Conservation (phyloP, 2,113 vertebrate genomes). For the Tinamus guttatus region DNA sequence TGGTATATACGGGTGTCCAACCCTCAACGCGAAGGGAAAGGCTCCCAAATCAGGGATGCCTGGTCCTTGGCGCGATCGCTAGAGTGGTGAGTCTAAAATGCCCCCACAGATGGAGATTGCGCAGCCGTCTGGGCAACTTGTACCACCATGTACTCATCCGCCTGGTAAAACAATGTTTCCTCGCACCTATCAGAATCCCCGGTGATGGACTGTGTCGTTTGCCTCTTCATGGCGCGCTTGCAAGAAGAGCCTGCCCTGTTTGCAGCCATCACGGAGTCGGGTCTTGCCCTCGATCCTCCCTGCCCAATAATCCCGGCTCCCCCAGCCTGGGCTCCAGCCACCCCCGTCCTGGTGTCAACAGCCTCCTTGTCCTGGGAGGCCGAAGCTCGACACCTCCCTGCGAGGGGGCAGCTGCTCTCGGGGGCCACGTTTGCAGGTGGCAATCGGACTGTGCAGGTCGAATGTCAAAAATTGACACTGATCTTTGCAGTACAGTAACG, state of each 20-base stretch:
- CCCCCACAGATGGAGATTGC: background rate
- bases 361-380: accelerated
- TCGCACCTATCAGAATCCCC: background rate
- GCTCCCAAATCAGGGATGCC: too few relatives aligned
- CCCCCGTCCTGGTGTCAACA: background rate
- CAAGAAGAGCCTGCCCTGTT: background rate
- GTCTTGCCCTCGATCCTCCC: background rate
- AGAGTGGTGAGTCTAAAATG: background rate
- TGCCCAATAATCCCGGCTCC: background rate
- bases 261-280: accelerated
- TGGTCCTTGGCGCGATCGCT: accelerated
- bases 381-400: background rate
- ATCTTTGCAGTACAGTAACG: background rate
- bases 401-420: background rate
- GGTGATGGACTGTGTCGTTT: accelerated
- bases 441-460: background rate
- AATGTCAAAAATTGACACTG: background rate
- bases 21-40: too few relatives aligned
- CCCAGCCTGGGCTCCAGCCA: background rate
- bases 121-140: too few relatives aligned
- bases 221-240: background rate
- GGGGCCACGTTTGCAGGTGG: too few relatives aligned
- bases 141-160: background rate
- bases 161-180: background rate
- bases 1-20: too few relatives aligned